Evolutionary conservation across 2,888 invertebrate species (phyloP).

Genomic region (Adelognathus sp.): DNA sequence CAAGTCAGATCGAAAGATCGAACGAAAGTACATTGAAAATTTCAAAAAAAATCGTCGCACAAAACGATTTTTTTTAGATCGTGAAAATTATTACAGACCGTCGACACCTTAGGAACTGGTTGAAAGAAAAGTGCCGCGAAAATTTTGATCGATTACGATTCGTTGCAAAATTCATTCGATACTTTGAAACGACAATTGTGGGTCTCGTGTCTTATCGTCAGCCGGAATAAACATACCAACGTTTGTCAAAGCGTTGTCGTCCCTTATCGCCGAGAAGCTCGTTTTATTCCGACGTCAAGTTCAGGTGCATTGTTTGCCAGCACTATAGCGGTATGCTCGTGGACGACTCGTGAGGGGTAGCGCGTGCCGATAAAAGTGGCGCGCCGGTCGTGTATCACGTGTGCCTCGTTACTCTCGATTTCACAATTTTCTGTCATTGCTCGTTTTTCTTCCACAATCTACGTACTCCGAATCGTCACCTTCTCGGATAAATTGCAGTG

Average conservation of each 20-base stretch:
- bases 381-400: conserved; percentile 32
- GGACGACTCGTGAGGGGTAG: background rate
- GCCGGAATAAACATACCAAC: background rate
- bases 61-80: too few relatives aligned
- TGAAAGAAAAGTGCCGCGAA: background rate
- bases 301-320: conserved; percentile 23
- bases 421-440: background rate
- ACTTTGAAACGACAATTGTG: too few relatives aligned
- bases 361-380: conserved; percentile 47
- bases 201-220: background rate
- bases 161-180: background rate
- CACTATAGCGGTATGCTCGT: background rate
- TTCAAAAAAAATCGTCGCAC: too few relatives aligned
- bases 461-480: background rate
- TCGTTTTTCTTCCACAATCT: background rate
- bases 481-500: background rate
- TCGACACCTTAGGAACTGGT: background rate
- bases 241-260: conserved; percentile 1
- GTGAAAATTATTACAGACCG: too few relatives aligned
- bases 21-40: too few relatives aligned
- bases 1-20: too few relatives aligned
- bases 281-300: conserved; percentile 35
- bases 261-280: background rate
- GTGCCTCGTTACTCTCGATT: conserved; percentile 35
- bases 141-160: background rate